Base-by-base conservation (phyloP, 1,140 invertebrate species). In the Ceratina japonica region DNA sequence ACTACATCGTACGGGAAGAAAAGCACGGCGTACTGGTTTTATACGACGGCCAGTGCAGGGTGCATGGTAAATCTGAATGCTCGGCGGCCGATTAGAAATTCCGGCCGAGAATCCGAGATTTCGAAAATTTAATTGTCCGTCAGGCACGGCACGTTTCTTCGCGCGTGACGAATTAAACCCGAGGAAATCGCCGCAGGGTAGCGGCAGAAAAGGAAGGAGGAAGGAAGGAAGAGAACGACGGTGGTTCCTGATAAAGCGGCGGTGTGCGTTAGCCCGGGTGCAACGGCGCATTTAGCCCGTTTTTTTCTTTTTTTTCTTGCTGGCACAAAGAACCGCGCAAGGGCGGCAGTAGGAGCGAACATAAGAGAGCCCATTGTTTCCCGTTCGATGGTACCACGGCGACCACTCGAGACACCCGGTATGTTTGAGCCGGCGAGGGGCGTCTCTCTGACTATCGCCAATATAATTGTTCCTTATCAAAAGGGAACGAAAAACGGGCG, bases 391-490 rank as follows among this genome's bases (percentile, higher is more conserved):
- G 58, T 51, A 72, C 37, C 24, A 70, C 62, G 64, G 15, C 70
- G 56, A 54, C 59, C 75, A 72, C 84, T 82, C 72, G 74, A 79
- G 81, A 86, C 81, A 86, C 85, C 85, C 85, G 85, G 84, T 80
- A 80, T 62, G 74, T 65, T 70, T 54, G 61, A 81, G 37, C 75
- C 65, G 73, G 54, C 71, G 62, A 76, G 77, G 81, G 85, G 85
- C 77, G 85, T 86, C 81, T 68, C 85, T 80, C 69, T 31, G 74
- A 71, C 77, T 86, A 86, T 86, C 81, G 81, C 58, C 80, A 79
- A 86, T 86, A 86, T 86, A 86, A 86, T 86, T 83, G 84, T 86
- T 74, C 81, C 77, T 86, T 86, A 86, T 86, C 85, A 69, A 85
- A 78, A 70, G 71, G 68, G 54, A 66, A 72, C 70, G 76, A 80